A percentile compares a stretch with the other conserved stretches of the same genome.
These are phyloP conservation scores for Lutjanus argentimaculatus DNA, from an alignment of 2,797 vertebrate species.

Conservation along the genomic window DNA sequence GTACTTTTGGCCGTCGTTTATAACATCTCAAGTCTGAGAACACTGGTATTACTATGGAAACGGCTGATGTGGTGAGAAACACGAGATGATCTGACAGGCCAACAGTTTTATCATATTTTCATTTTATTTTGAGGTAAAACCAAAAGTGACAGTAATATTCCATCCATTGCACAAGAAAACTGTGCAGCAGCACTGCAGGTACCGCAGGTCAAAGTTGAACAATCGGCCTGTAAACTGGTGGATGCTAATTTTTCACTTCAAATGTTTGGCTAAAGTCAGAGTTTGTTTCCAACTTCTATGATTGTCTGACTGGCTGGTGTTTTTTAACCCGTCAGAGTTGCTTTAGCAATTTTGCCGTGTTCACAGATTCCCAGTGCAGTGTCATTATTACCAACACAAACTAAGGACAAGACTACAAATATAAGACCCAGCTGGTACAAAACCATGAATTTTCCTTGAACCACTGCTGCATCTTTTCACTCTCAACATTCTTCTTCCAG, in stretches of 20 bases:
- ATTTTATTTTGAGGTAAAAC: constrained; percentile 17
- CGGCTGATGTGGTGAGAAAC: neutral
- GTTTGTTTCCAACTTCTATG: neutral
- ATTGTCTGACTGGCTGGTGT: neutral
- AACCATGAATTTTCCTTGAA: neutral
- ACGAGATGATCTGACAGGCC: neutral
- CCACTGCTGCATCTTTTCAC: neutral
- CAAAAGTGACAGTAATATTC: constrained; percentile 7
- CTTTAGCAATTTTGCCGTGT: neutral
- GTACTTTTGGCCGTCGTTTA: constrained; percentile 11
- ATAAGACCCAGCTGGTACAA: neutral
- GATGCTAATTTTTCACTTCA: too few relatives aligned
- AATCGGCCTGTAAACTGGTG: neutral
- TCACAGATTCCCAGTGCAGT: neutral
- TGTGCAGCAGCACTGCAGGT: neutral
- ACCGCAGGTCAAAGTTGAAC: neutral
- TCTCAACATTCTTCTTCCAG: neutral
- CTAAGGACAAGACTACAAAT: neutral
- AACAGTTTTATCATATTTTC: neutral
- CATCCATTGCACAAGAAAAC: neutral
- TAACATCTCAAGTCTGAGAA: constrained; percentile 28
- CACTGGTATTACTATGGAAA: neutral
- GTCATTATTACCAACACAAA: neutral
- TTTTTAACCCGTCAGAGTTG: neutral
- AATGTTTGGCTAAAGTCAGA: neutral